Evolutionary conservation across 2,797 vertebrate genomes (phyloP), one percentile per base, ranked within the genome.

Genomic region (Dipus sagitta): DNA sequence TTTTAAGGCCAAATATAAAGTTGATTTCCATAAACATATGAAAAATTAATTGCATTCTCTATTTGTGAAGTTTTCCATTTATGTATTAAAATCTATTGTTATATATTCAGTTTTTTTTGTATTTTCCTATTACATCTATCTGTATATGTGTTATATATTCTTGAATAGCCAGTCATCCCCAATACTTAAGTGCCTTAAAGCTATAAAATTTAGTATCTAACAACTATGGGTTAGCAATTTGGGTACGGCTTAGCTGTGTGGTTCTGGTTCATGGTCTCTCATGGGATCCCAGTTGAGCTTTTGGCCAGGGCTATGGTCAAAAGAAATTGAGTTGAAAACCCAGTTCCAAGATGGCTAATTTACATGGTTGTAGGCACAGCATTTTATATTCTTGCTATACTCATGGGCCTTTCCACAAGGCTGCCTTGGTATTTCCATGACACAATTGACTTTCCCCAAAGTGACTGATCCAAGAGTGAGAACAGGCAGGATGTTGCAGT

Each of bases 41-140:
- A 94, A 88, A 94, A 92, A 72, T 81, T 76, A 76, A 80, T 84
- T 93, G 10, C 67, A 83, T 74, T 93, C 38, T 67, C 18, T 88
- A 7, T 94, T 86, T 91, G 18, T 92, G 78, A 88, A 91, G 32
- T 82, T 88, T 71, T 90, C 80, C 3, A 17, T 71, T 2, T 90
- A 67, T 34, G 8, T 71, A 3, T 83, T 47, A 92, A 85, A 90
- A 4, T 70, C 93, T 32, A 83, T 91, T 89, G 32, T 38, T 42
- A 17, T 58, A 58, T 86, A 88, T 88, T 93, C 52, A 87, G 1
- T 38, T 52, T 82, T 83, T 81, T 68, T 12, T 68, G 54, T 70
- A 58, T 88, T 76, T 87, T 81, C 78, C 32, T 86, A 52, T 28
- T 93, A 12, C 86, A 60, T 64, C 18, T 90, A 14, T 81, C 65